These are phyloP conservation scores for Pandion haliaetus DNA, from an alignment of 2,113 vertebrate species.

Conservation along the genomic window DNA sequence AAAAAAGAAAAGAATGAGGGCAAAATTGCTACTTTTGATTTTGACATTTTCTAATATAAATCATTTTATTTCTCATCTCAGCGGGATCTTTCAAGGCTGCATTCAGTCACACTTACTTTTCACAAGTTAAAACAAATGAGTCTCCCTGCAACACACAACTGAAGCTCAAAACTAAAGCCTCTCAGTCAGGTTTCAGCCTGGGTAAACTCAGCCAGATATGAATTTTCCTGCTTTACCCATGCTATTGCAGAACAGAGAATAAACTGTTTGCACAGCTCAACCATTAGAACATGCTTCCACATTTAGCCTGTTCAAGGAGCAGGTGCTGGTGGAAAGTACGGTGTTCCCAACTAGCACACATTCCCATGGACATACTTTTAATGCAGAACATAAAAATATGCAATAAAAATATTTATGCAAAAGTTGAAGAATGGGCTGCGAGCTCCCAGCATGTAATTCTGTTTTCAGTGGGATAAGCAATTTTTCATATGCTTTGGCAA, in stretches of 20 bases:
- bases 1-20: neutral
- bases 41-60: neutral
- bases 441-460: neutral
- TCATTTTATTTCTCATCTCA: neutral
- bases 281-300: neutral
- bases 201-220: neutral
- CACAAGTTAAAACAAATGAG: neutral
- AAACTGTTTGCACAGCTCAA: neutral
- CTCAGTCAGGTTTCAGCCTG: neutral
- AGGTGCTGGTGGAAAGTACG: neutral
- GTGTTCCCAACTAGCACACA: neutral
- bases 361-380: neutral
- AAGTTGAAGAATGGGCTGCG: neutral
- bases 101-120: neutral
- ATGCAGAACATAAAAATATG: neutral
- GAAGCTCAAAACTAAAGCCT: neutral
- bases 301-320: neutral
- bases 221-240: neutral
- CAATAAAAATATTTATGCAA: constrained; percentile 15
- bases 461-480: neutral
- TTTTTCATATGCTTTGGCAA: constrained; percentile 7
- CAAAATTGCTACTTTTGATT: neutral
- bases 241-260: neutral
- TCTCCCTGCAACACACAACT: neutral
- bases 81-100: neutral